Conservation (phyloP, 2,113 vertebrate species). For the Rhinopithecus roxellana region DNA sequence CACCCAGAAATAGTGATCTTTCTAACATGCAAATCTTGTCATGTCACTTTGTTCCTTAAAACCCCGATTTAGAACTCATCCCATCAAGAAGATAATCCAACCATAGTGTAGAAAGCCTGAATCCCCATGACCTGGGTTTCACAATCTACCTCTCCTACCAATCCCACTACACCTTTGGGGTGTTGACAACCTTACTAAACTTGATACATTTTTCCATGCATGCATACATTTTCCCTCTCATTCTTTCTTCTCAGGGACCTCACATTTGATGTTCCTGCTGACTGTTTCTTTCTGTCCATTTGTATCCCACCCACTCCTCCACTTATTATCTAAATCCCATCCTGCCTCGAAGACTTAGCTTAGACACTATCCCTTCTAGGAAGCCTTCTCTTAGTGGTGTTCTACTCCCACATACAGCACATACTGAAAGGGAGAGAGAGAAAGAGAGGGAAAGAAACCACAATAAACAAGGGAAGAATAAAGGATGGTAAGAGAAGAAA, state of each 20-base stretch:
- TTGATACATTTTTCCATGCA: not conserved
- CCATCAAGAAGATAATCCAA: not conserved
- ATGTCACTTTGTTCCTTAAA: not conserved
- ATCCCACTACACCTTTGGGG: no score
- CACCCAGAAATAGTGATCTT: not conserved
- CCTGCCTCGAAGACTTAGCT: not conserved
- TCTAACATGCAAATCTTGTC: not conserved
- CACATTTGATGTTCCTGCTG: no score
- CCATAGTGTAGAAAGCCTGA: no score
- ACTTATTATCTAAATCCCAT: not conserved
- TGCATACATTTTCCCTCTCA: not conserved
- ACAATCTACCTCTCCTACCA: not conserved
- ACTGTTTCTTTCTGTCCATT: no score
- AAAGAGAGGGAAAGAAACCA: not conserved
- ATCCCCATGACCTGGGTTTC: not conserved
- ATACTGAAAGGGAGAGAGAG: not conserved
- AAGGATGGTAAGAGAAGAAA: not conserved
- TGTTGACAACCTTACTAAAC: not conserved
- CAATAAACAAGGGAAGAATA: not conserved
- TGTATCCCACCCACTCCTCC: no score
- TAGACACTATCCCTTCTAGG: not conserved
- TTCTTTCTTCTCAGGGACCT: not conserved
- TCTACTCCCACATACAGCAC: not conserved
- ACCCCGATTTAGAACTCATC: not conserved
- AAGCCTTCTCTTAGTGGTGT: not conserved